phyloP scores from a whole-genome alignment of 2,797 vertebrate genomes.

The Neosilurus hyrtlii region DNA sequence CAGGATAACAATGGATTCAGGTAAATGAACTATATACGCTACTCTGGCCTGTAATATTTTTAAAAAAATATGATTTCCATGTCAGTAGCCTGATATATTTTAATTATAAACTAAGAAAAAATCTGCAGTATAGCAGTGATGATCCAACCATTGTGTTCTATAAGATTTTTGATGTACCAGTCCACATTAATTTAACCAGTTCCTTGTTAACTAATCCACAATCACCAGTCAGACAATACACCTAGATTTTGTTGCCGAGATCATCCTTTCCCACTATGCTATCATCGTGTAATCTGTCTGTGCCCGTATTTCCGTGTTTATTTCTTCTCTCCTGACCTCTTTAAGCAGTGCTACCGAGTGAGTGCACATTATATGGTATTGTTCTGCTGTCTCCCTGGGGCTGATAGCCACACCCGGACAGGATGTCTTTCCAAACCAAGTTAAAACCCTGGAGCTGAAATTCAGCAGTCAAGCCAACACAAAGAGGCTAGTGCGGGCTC shows the following conservation, averaged over 20 bases:
- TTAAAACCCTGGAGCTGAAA: neutral
- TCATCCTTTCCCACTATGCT: slow-evolving; percentile 4
- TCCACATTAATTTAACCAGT: neutral
- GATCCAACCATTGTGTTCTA: neutral
- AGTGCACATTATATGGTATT: slow-evolving; percentile 25
- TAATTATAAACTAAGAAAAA: neutral
- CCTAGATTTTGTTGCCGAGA: slow-evolving; percentile 17
- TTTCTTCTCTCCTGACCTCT: slow-evolving; percentile 36
- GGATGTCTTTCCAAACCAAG: slow-evolving; percentile 23
- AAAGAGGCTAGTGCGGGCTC: neutral
- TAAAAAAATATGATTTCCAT: too few relatives aligned
- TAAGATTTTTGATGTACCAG: neutral
- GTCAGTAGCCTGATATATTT: neutral
- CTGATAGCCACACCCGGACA: slow-evolving; percentile 31
- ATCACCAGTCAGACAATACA: neutral
- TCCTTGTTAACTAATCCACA: slow-evolving; percentile 1
- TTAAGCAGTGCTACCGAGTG: slow-evolving; percentile 15
- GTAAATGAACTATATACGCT: slow-evolving; percentile 20
- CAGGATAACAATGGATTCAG: neutral
- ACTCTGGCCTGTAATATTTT: too few relatives aligned
- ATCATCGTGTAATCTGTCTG: slow-evolving; percentile 17
- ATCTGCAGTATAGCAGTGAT: neutral
- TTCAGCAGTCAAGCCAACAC: neutral
- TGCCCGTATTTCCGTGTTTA: neutral
- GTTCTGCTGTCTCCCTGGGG: slow-evolving; percentile 31